Percentiles rank a stretch among this genome's conserved stretches.
Conservation (phyloP, 2,113 vertebrate genomes). For the Columbina picui region DNA sequence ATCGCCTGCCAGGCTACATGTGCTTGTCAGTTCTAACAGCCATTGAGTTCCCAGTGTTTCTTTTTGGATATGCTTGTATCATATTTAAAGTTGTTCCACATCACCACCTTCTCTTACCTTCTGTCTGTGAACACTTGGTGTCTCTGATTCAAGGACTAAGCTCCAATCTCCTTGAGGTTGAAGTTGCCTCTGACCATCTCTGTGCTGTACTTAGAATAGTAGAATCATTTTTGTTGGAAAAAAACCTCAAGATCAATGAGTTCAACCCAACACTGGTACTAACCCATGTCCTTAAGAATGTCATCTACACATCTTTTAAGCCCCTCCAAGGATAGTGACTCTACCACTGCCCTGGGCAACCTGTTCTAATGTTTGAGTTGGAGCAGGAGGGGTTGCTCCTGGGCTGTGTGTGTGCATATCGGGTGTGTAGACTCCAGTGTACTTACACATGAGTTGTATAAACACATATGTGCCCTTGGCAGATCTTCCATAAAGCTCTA, state of each 20-base stretch:
- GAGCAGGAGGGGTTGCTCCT: not conserved
- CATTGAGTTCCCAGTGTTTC: accelerated
- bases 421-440: not conserved
- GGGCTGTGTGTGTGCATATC: accelerated
- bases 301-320: too few species aligned
- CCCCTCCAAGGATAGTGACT: too few species aligned
- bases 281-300: too few species aligned
- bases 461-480: accelerated
- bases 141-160: not conserved
- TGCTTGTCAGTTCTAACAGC: not conserved
- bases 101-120: not conserved
- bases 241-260: too few species aligned
- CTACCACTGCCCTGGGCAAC: too few species aligned
- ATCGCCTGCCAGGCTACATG: not conserved
- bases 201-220: too few species aligned
- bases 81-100: accelerated
- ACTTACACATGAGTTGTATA: not conserved
- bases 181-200: accelerated
- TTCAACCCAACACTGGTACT: too few species aligned
- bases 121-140: not conserved
- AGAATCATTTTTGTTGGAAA: too few species aligned
- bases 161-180: not conserved
- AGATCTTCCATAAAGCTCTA: not conserved
- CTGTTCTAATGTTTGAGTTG: too few species aligned
- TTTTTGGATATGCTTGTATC: not conserved